Evolutionary conservation across 2,888 invertebrate species (phyloP).

Genomic region (Hermaeophaga mercurialis): DNA sequence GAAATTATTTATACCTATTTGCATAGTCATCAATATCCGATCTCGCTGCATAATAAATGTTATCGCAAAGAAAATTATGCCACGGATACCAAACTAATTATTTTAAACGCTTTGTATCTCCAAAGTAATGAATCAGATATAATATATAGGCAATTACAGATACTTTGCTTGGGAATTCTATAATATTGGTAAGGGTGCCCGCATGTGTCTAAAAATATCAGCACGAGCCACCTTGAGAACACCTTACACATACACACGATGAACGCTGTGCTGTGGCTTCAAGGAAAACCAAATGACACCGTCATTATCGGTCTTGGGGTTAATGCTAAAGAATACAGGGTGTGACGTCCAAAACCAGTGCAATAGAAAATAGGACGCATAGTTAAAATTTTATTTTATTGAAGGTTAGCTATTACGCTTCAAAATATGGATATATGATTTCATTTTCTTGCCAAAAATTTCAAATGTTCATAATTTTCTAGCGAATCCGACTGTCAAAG

Average conservation of each 20-base stretch:
- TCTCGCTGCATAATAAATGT: conserved; percentile 7
- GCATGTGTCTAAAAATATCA: conserved; percentile 44
- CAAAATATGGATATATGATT: too few relatives aligned
- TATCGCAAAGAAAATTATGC: conserved; percentile 17
- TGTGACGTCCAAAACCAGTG: neutral
- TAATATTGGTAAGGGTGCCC: conserved; percentile 44
- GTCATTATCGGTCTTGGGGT: conserved; percentile 2
- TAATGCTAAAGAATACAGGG: conserved; percentile 6
- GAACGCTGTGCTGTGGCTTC: neutral
- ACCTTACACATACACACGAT: conserved; percentile 8
- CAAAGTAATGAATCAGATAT: conserved; percentile 35
- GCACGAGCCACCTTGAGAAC: conserved; percentile 36
- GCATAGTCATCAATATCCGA: conserved; percentile 11
- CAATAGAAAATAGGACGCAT: too few relatives aligned
- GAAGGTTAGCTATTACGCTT: too few relatives aligned
- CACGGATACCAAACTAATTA: conserved; percentile 24
- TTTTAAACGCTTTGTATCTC: conserved; percentile 26
- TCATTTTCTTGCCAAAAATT: too few relatives aligned
- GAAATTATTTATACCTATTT: conserved; percentile 4
- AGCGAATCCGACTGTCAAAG: too few relatives aligned
- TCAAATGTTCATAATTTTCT: too few relatives aligned
- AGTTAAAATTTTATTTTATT: too few relatives aligned
- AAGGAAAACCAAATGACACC: conserved; percentile 18
- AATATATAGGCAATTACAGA: conserved; percentile 37
- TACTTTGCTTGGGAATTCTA: conserved; percentile 36